Evolutionary conservation across 2,888 invertebrate genomes (phyloP), one percentile per base, ranked within the genome.

Genomic region (Apeira syringaria): DNA sequence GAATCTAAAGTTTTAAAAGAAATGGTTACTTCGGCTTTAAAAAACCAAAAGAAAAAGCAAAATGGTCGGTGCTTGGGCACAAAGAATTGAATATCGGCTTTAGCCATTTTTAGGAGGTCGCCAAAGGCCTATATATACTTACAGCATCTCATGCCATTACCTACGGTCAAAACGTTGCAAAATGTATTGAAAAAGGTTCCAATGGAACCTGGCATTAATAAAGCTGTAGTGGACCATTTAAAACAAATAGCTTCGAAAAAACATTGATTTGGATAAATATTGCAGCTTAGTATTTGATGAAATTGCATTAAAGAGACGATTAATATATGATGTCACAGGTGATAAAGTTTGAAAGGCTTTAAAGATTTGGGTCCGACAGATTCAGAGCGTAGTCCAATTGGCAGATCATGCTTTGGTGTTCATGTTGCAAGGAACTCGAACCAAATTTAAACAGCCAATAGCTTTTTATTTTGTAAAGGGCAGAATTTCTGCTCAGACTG

Each of bases 401-500:
- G 32, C 22, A 7, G n/a, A 32, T 5, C 22, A 24, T 5, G 32
- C 32, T 2, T 8, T 32, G 3, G 32, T 32, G 1, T 32, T 24
- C 5, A 22, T 32, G 22, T 5, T 32, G 1, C 32, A 32, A 24
- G 32, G 32, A 1, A 1, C 13, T 0, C 2, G 5, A 0, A 11
- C 12, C 3, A 32, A 32, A 24, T n/a, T 32, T 8, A 32, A 32
- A 12, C 32, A 32, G n/a, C 32, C 32, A 5, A n/a, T 32, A 1
- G 22, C 32, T 5, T 32, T 22, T 20, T 31, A 31, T 22, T 31
- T 31, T 31, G 11, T 11, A 0, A 46, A 53, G 26, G 53, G 56
- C 1, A 53, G 54, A 1, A 20, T 56, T 1, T 43, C 49, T 0
- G 44, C 53, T 0, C 5, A 15, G 39, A n/a, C n/a, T n/a, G n/a